A percentile compares a stretch with the other conserved stretches of the same genome.
phyloP scores from a whole-genome alignment of 37 sponge, comb jelly and placozoan species.

The Hormiphora californensis region DNA sequence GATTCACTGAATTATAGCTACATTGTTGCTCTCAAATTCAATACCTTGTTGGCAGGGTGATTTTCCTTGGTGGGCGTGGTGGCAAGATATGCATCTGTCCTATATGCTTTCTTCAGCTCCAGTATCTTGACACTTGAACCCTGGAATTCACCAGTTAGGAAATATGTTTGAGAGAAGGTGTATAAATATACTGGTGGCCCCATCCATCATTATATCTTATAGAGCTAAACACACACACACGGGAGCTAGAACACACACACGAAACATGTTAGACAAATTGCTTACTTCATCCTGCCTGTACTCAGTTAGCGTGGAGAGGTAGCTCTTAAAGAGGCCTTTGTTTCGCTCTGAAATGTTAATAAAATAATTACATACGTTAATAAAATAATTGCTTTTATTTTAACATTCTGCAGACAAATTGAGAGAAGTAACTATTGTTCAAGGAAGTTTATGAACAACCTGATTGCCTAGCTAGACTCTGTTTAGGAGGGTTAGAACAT shows the following conservation, averaged over 20 bases:
- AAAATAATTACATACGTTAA: not conserved
- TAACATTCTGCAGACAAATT: too few relatives aligned
- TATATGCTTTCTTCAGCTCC: slow-evolving; percentile 46
- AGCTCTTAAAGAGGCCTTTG: slow-evolving; percentile 36
- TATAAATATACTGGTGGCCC: too few relatives aligned
- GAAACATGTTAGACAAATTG: not conserved
- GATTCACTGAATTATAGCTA: not conserved
- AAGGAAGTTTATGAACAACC: too few relatives aligned
- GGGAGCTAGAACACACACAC: too few relatives aligned
- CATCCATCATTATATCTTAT: too few relatives aligned
- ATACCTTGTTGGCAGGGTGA: not conserved
- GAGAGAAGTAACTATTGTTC: too few relatives aligned
- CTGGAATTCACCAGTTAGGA: not conserved
- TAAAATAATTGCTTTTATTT: too few relatives aligned
- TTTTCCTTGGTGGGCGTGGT: not conserved
- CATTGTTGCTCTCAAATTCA: not conserved
- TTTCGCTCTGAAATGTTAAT: slow-evolving; percentile 7
- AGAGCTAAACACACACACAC: too few relatives aligned
- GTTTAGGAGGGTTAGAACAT: too few relatives aligned
- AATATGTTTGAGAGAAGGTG: not conserved
- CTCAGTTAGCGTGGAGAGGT: slow-evolving; percentile 36
- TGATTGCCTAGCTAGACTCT: too few relatives aligned
- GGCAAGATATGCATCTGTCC: not conserved
- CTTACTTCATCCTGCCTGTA: slow-evolving; percentile 22
- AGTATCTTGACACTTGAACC: slow-evolving; percentile 13